phyloP scores from a whole-genome alignment of 2,888 invertebrate genomes.

The Bursaphelenchus okinawaensis region DNA sequence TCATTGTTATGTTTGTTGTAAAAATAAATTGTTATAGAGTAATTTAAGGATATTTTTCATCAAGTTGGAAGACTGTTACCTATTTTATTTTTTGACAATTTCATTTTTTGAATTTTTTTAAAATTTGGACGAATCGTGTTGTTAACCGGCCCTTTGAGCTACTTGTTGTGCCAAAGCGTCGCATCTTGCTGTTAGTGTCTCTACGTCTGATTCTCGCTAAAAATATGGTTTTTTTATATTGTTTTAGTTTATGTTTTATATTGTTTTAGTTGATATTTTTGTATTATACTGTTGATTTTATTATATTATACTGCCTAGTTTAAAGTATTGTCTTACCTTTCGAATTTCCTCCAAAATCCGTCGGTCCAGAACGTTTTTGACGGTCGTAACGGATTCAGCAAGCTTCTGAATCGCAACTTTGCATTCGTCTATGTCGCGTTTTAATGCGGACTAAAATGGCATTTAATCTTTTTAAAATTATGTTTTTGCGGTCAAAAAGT shows the following conservation, averaged over 20 bases:
- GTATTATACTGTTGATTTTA: background rate
- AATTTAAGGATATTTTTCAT: too few relatives aligned
- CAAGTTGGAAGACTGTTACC: too few relatives aligned
- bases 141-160: background rate
- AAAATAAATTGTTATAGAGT: too few relatives aligned
- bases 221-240: background rate
- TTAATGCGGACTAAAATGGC: conserved; percentile 16
- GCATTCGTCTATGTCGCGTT: conserved; percentile 53
- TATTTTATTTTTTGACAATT: background rate
- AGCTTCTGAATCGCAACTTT: conserved; percentile 56
- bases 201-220: conserved; percentile 28
- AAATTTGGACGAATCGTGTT: background rate
- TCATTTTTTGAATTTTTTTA: background rate
- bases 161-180: conserved; percentile 6
- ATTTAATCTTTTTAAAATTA: background rate
- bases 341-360: conserved; percentile 50
- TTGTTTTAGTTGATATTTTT: background rate
- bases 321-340: conserved; percentile 34
- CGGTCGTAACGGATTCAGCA: conserved; percentile 55
- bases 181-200: conserved; percentile 14
- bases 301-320: background rate
- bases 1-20: background rate
- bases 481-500: background rate
- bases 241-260: background rate
- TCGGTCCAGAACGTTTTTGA: conserved; percentile 54